Percentiles rank a stretch among this genome's conserved stretches.
Evolutionary conservation across 2,888 invertebrate species (phyloP).

Genomic region (Sesia bembeciformis): DNA sequence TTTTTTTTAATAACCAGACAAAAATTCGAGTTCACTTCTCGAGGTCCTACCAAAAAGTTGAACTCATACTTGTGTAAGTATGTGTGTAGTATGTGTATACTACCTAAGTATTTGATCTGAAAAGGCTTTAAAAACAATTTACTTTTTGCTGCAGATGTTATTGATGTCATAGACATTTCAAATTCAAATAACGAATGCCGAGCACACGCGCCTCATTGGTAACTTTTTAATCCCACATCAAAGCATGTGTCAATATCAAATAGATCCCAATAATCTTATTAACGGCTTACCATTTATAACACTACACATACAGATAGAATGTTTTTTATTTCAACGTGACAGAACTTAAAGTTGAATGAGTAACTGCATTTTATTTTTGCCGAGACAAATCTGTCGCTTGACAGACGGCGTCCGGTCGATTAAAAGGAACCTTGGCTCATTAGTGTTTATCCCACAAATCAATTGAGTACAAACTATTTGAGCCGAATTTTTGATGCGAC

Average conservation of each 20-base stretch:
- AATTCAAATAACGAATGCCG: too few relatives aligned
- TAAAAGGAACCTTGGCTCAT: constrained; percentile 40
- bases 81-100: too few relatives aligned
- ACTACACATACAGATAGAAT: not conserved
- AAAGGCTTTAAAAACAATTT: too few relatives aligned
- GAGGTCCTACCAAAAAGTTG: too few relatives aligned
- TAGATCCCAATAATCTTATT: constrained; percentile 51
- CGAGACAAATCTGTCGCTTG: constrained; percentile 28
- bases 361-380: constrained; percentile 5
- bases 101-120: too few relatives aligned
- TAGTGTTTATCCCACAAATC: constrained; percentile 38
- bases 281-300: constrained; percentile 29
- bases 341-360: too few relatives aligned
- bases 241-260: constrained; percentile 33
- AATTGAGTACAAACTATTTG: constrained; percentile 27
- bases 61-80: too few relatives aligned
- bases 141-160: too few relatives aligned
- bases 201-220: not conserved
- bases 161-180: too few relatives aligned
- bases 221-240: constrained; percentile 21
- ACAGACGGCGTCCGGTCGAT: constrained; percentile 30
- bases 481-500: constrained; percentile 9
- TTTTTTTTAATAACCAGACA: too few relatives aligned
- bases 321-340: too few relatives aligned
- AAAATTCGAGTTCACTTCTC: too few relatives aligned